A percentile compares a stretch with the other conserved stretches of the same genome.
phyloP scores from a whole-genome alignment of 1,140 invertebrate genomes.

The Phortica variegata region DNA sequence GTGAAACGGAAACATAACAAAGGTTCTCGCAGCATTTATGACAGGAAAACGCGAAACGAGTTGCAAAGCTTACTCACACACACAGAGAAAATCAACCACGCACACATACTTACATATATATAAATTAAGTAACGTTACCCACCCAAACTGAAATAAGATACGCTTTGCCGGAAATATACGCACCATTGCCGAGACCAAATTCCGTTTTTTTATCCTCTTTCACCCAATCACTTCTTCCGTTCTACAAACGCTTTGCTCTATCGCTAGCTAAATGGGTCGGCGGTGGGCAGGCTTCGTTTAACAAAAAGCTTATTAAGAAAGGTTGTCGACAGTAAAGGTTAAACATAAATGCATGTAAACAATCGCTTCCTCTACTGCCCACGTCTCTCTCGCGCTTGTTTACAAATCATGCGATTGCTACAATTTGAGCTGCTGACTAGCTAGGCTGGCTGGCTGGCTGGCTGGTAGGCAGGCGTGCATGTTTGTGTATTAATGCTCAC shows the following conservation, averaged over 20 bases:
- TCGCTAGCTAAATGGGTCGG: too few relatives aligned
- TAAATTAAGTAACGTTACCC: slow-evolving; percentile 38
- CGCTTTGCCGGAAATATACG: slow-evolving; percentile 48
- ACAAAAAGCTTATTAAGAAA: slow-evolving; percentile 2
- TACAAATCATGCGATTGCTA: too few relatives aligned
- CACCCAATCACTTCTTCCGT: too few relatives aligned
- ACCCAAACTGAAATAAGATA: slow-evolving; percentile 54
- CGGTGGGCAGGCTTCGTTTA: slow-evolving; percentile 52
- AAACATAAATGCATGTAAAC: slow-evolving; percentile 52
- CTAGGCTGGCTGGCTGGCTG: too few relatives aligned
- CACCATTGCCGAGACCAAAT: slow-evolving; percentile 26
- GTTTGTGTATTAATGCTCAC: slow-evolving; percentile 48
- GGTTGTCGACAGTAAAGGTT: slow-evolving; percentile 23
- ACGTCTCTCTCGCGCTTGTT: too few relatives aligned
- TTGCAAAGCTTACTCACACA: background rate
- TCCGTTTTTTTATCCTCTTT: too few relatives aligned
- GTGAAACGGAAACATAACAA: slow-evolving; percentile 53
- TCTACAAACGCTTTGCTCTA: too few relatives aligned
- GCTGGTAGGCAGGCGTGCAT: too few relatives aligned
- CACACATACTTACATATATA: slow-evolving; percentile 5
- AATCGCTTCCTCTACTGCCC: too few relatives aligned
- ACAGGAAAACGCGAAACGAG: slow-evolving; percentile 51
- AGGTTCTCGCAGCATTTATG: slow-evolving; percentile 51
- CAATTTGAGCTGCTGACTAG: too few relatives aligned
- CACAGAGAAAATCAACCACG: too few relatives aligned